A percentile compares a stretch with the other conserved stretches of the same genome.
phyloP scores from a whole-genome alignment of 2,113 vertebrate genomes.

The Nannobrachium achirus region DNA sequence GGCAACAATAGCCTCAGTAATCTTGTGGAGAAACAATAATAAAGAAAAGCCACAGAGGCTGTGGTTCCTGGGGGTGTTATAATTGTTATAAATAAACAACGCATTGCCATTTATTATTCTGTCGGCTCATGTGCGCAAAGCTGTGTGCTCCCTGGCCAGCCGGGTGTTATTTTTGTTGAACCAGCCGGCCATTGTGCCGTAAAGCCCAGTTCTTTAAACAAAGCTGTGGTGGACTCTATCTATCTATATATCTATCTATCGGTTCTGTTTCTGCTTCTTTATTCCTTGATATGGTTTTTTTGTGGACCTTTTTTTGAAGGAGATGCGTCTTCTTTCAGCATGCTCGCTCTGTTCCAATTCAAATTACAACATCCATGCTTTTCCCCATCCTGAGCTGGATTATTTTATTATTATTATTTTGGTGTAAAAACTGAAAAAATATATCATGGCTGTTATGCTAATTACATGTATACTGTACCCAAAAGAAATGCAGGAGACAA shows the following conservation, averaged over 20 bases:
- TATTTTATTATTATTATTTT: slow-evolving; percentile 10
- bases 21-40: background rate
- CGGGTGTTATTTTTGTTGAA: too few species aligned
- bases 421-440: slow-evolving; percentile 12
- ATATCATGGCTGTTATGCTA: slow-evolving; percentile 8
- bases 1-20: background rate
- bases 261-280: slow-evolving; percentile 51
- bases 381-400: slow-evolving; percentile 3
- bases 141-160: too few species aligned
- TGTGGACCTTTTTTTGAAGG: slow-evolving; percentile 51
- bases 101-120: background rate
- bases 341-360: slow-evolving; percentile 45
- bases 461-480: background rate
- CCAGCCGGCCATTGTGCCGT: slow-evolving; percentile 25
- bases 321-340: slow-evolving; percentile 61
- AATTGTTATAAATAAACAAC: background rate
- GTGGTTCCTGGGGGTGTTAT: background rate
- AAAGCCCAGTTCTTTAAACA: slow-evolving; percentile 48
- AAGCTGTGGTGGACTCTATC: slow-evolving; percentile 33
- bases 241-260: slow-evolving; percentile 4
- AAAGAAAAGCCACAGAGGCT: too few species aligned
- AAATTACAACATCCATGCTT: slow-evolving; percentile 28
- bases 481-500: too few species aligned
- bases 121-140: slow-evolving; percentile 7
- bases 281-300: slow-evolving; percentile 23